Base-by-base conservation (phyloP, 1,140 invertebrate genomes). In the Magallana ariakensis region DNA sequence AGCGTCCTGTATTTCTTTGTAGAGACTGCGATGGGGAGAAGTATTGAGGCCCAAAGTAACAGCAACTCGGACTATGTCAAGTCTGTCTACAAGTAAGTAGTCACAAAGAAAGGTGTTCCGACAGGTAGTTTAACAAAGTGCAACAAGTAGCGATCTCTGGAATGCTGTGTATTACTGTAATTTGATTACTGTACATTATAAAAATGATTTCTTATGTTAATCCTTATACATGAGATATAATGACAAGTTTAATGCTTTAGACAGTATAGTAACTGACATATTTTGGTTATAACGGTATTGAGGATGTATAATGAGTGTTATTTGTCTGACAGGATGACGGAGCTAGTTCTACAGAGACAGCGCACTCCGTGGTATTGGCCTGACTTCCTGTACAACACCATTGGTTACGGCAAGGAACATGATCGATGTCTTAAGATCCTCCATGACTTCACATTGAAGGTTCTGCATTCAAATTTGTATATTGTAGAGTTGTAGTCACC, bases 1-100 rank as follows among this genome's bases (percentile, higher is more conserved):
- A 46, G 33, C 5, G 33, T 46, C 33, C 33, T 46, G 2, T 46
- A 46, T 46, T 46, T 8, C 75, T 75, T 95, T 95, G 75, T 92
- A 97, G 97, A 98, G 95, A 97, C 97, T 87, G 97, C 97, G 10
- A 98, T 98, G 97, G 97, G 97, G 66, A 95, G 95, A 86, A 95
- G 95, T 92, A 95, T 97, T 10, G 96, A 96, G 93, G 96, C 97
- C 2, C 97, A 97, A 94, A 95, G 94, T 85, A 94, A 96, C 90
- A 95, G 94, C 53, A 95, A 97, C 86, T 97, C 96, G 54, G 96
- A 96, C 87, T 98, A 98, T 94, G 97, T 97, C 1, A 95, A 96
- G 92, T 97, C 97, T 26, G 96, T 97, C 15, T 96, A 96, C 90
- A 95, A 94, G 95, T 96, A 89, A 84, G 89, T 89, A 62, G 16